Base-by-base conservation (phyloP, 2,113 vertebrate genomes). In the Athene cunicularia region DNA sequence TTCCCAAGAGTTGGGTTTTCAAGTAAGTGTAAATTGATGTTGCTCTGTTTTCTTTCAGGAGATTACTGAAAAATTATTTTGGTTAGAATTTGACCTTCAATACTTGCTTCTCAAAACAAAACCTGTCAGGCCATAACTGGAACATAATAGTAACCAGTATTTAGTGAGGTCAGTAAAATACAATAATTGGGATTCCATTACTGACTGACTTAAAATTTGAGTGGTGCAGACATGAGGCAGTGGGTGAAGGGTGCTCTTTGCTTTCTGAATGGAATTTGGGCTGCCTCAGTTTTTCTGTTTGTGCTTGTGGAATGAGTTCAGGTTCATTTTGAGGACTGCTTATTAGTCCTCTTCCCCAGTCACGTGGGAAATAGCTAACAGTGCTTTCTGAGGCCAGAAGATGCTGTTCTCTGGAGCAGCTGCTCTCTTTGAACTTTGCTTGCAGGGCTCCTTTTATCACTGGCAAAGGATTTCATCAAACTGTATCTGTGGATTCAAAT, bases 401-500 rank as follows among this genome's bases (percentile, higher is more conserved):
- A 80, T 93, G 59, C 80, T 88, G 60, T 88, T 93, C 68, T 93
- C 33, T 94, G 80, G 71, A 84, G 68, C 80, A 95, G 67, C 86
- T 94, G 58, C 53, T 94, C 5, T 37, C 88, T 96, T 67, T 91
- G 80, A 92, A 53, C 74, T 91, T 92, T 83, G 32, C 72, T 77
- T 67, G 41, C 60, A 91, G 71, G 64, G 58, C 72, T 95, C 18
- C 53, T 87, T 96, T 97, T 87, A 81, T 92, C 43, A 23, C 72
- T 90, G 37, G 49, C 55, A 47, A 81, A 91, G 50, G 49, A 67
- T 87, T 91, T 89, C 37, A 87, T 93, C 74, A 71, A 75, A 82
- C n/a, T 50, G 16, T 87, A 53, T 75, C 83, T 1, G 5, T 86
- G 63, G 70, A 93, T 79, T 92, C 88, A 85, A 90, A 86, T 53